These are phyloP conservation scores for Ichneumoninae sp. DNA, from an alignment of 2,888 invertebrate species.

Conservation along the genomic window DNA sequence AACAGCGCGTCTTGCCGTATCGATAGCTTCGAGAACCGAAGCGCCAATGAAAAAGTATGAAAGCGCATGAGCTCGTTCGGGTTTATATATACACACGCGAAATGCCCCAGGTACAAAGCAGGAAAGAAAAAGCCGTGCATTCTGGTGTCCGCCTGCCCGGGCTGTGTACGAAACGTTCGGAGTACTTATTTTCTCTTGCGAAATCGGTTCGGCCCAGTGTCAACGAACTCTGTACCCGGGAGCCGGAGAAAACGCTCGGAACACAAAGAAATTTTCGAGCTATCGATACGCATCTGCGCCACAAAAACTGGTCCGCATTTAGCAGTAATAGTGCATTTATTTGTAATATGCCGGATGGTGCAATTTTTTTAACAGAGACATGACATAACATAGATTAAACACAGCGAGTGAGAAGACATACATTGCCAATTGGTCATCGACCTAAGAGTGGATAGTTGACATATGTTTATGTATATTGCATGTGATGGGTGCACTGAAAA, in stretches of 20 bases:
- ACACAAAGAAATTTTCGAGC: conserved; percentile 35
- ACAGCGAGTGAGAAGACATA: too few species aligned
- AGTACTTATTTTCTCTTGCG: conserved; percentile 65
- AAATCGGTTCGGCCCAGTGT: conserved; percentile 58
- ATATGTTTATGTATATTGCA: too few species aligned
- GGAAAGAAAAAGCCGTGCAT: conserved; percentile 55
- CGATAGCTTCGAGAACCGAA: not conserved
- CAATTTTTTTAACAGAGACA: too few species aligned
- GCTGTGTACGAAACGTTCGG: conserved; percentile 31
- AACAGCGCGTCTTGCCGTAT: not conserved
- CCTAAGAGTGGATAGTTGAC: too few species aligned
- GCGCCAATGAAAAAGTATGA: conserved; percentile 13
- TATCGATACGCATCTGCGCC: not conserved
- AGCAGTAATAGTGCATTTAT: too few species aligned
- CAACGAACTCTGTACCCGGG: conserved; percentile 49
- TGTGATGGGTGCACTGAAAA: too few species aligned
- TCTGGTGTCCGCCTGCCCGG: conserved; percentile 52
- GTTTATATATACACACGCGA: not conserved
- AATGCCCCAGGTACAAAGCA: conserved; percentile 16
- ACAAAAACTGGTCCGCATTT: too few species aligned
- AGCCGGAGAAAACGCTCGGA: conserved; percentile 3
- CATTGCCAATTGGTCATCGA: too few species aligned
- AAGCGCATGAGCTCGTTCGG: conserved; percentile 32
- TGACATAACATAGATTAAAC: too few species aligned
- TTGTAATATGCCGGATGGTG: too few species aligned